Evolutionary conservation across 2,797 vertebrate species (phyloP).

Genomic region (Florisuga fusca): DNA sequence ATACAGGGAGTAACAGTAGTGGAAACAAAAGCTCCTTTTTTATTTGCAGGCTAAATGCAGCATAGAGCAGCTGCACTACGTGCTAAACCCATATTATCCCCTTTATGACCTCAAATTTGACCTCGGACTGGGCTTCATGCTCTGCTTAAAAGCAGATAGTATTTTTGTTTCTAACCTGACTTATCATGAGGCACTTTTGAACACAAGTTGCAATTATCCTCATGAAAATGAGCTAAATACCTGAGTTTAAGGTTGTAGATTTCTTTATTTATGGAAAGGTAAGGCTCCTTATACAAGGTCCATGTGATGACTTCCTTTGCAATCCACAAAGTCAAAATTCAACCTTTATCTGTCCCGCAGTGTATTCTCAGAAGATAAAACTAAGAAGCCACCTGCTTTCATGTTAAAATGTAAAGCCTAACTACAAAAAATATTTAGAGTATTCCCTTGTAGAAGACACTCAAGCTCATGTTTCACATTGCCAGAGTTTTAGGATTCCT

Average conservation of each 20-base stretch:
- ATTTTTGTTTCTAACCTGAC: constrained; percentile 50
- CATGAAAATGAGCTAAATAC: constrained; percentile 1
- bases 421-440: constrained; percentile 45
- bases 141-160: background rate
- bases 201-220: constrained; percentile 8
- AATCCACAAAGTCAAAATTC: constrained; percentile 16
- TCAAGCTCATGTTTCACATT: background rate
- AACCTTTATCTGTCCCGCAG: background rate
- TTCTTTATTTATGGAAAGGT: background rate
- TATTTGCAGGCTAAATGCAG: constrained; percentile 44
- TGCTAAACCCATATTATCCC: constrained; percentile 49
- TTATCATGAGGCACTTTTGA: constrained; percentile 15
- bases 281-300: background rate
- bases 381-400: constrained; percentile 38
- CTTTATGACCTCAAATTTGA: constrained; percentile 43
- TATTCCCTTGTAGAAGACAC: background rate
- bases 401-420: constrained; percentile 46
- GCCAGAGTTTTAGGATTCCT: constrained; percentile 33
- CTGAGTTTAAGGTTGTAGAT: background rate
- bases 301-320: background rate
- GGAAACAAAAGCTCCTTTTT: constrained; percentile 61
- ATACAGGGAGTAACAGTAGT: constrained; percentile 19
- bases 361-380: constrained; percentile 20
- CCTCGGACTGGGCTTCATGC: constrained; percentile 41
- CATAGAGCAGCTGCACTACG: constrained; percentile 29